phyloP scores from a whole-genome alignment of 1,140 invertebrate genomes.

The Eulimnadia texana region DNA sequence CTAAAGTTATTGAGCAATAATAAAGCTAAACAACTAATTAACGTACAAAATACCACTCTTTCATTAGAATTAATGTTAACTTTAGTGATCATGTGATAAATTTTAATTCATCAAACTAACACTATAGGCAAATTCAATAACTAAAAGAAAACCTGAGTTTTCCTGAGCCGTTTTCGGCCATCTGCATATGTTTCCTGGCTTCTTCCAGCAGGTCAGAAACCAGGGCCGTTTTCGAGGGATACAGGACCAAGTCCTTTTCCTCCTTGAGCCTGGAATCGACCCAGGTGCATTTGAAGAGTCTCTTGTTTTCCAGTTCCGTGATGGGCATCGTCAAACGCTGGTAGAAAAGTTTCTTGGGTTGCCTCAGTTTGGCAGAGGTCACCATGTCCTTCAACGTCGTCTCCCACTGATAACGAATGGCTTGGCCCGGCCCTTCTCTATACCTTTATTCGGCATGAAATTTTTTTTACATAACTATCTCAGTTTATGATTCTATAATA shows the following conservation, averaged over 20 bases:
- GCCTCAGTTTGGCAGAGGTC: conserved; percentile 71
- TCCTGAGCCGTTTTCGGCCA: conserved; percentile 69
- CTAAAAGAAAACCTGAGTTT: conserved; percentile 55
- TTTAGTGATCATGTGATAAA: too few species aligned
- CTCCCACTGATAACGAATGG: conserved; percentile 73
- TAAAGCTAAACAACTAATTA: too few species aligned
- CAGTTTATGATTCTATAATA: too few species aligned
- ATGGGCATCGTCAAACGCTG: conserved; percentile 90
- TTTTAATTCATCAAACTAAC: too few species aligned
- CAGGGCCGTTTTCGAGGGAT: conserved; percentile 87
- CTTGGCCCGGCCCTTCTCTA: conserved; percentile 77
- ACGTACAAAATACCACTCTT: too few species aligned
- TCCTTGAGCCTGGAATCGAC: conserved; percentile 51
- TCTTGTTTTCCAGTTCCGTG: conserved; percentile 94
- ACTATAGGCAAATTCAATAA: too few species aligned
- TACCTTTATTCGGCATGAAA: too few species aligned
- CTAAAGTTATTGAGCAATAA: too few species aligned
- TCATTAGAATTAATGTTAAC: too few species aligned
- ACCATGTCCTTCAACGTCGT: conserved; percentile 83
- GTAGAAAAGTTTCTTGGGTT: conserved; percentile 77
- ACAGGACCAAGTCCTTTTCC: conserved; percentile 85
- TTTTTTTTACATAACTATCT: too few species aligned
- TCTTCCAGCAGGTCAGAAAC: conserved; percentile 83
- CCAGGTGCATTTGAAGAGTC: conserved; percentile 59
- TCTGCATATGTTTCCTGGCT: conserved; percentile 79